Conservation (phyloP, 1,140 invertebrate species). For the Saccostrea echinata region DNA sequence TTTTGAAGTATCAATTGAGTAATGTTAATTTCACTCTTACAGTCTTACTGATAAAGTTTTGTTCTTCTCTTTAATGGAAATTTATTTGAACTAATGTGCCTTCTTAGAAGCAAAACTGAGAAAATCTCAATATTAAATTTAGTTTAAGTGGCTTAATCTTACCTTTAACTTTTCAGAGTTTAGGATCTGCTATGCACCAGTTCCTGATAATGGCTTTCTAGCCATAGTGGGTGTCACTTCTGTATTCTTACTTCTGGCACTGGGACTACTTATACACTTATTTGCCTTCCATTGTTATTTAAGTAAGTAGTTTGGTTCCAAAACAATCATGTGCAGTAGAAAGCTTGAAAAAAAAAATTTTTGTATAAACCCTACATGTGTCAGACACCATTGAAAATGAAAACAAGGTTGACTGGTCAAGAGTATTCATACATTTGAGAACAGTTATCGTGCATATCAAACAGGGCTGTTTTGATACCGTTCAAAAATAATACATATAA, state of each 20-base stretch:
- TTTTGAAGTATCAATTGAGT: not conserved
- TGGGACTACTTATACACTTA: slow-evolving; percentile 90
- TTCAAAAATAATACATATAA: too few species aligned
- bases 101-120: not conserved
- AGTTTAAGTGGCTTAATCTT: not conserved
- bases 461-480: too few species aligned
- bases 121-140: not conserved
- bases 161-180: slow-evolving; percentile 61
- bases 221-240: slow-evolving; percentile 74
- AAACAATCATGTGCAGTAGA: not conserved
- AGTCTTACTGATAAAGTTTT: not conserved
- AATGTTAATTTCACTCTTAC: not conserved
- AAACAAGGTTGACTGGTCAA: too few species aligned
- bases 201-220: slow-evolving; percentile 76
- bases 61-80: not conserved
- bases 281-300: slow-evolving; percentile 83
- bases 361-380: not conserved
- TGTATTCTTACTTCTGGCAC: slow-evolving; percentile 87
- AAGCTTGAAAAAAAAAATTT: not conserved
- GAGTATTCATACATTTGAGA: not conserved
- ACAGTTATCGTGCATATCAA: too few species aligned
- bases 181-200: slow-evolving; percentile 64
- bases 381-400: not conserved
- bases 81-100: not conserved
- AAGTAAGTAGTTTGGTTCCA: slow-evolving; percentile 72